Evolutionary conservation across 2,797 vertebrate species (phyloP), one percentile per base, ranked within the genome.

Genomic region (Dendrocincla tyrannina): DNA sequence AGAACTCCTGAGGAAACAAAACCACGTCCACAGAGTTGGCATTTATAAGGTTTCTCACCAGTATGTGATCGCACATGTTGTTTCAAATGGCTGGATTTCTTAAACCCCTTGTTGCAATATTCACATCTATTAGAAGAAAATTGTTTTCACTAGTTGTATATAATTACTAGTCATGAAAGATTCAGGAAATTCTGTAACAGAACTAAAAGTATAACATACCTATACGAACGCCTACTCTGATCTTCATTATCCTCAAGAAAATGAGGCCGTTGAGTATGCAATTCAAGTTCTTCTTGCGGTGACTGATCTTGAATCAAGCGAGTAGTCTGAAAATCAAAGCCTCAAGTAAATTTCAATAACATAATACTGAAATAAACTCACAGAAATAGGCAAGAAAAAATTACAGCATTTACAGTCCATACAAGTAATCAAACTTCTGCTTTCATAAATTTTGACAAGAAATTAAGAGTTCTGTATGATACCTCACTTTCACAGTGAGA

Each of bases 41-140:
- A 99, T 92, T 98, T 98, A 87, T 98, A 99, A 15, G 99, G 99
- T 95, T 99, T 99, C 97, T 99, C 99, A 24, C 99, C 99, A 0
- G 99, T 99, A 97, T 99, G 99, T 0, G 99, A 99, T 37, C 99
- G 98, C 24, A 99, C 98, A 0, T 99, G 99, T 90, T 99, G 99
- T 97, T 99, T 99, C 97, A 99, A 97, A 90, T 99, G 99, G 90
- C 99, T 99, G 28, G 99, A 99, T 96, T 99, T 99, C 98, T 99
- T 99, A 95, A 99, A 99, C 85, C 98, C 99, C 89, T 99, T 99
- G 96, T 97, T 98, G 97, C 99, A 99, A 96, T 99, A 99, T 46
- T 67, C 98, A 95, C 99, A 99, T 58, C 98, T 98, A 73, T 39
- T 58, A 90, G 59, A 80, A 95, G 12, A 73, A 72, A 85, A 74